Percentiles rank a stretch among this genome's conserved stretches.
Conservation (phyloP, 2,113 vertebrate species). For the Aptenodytes forsteri region DNA sequence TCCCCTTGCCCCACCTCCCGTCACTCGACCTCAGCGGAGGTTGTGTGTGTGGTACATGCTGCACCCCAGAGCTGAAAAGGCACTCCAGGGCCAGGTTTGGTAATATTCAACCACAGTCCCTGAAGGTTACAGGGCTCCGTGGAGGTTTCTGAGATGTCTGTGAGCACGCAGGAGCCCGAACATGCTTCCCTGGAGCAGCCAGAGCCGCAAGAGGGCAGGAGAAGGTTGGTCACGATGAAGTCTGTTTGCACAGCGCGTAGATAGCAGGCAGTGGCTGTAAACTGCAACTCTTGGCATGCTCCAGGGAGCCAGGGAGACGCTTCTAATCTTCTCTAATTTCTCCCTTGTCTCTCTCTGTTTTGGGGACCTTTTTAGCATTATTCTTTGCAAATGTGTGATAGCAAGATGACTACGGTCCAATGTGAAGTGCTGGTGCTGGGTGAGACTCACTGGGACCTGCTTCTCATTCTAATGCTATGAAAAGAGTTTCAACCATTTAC, state of each 20-base stretch:
- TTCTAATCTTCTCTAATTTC: neutral
- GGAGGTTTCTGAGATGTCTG: neutral
- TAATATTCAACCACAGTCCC: neutral
- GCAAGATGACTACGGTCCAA: neutral
- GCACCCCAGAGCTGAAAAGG: neutral
- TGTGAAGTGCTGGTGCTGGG: neutral
- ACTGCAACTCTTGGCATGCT: neutral
- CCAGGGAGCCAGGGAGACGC: neutral
- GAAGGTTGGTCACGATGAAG: neutral
- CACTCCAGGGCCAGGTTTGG: neutral
- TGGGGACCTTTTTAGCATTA: neutral
- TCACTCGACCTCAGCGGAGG: rapidly evolving
- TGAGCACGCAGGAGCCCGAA: rapidly evolving
- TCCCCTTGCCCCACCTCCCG: rapidly evolving
- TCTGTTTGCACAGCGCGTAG: rapidly evolving
- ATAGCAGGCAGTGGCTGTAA: neutral
- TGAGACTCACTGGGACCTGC: neutral
- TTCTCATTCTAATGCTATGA: neutral
- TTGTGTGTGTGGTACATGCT: rapidly evolving
- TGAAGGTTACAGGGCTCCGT: neutral
- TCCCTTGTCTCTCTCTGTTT: neutral
- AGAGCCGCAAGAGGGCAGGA: constrained; percentile 34
- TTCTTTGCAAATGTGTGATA: neutral
- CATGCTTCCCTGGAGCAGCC: neutral
- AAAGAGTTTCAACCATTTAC: neutral